Evolutionary conservation across 2,113 vertebrate genomes (phyloP).

Genomic region (Entosphenus tridentatus): DNA sequence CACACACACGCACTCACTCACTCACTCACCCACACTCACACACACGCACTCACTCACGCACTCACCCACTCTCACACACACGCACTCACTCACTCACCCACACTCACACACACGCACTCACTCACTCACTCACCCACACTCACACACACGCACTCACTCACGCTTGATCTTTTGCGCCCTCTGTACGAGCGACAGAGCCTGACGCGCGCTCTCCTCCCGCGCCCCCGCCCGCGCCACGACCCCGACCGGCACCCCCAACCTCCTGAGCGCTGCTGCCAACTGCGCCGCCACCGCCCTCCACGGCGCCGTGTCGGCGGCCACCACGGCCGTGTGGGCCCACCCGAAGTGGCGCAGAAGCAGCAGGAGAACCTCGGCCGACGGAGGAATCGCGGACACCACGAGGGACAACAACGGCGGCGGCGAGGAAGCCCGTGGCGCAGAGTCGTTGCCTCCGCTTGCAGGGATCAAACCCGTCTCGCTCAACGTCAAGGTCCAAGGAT

Average conservation of each 20-base stretch:
- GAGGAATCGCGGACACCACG: not conserved
- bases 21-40: not conserved
- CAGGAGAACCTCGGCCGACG: not conserved
- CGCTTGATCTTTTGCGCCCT: not conserved
- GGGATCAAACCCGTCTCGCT: too few species aligned
- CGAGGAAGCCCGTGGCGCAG: too few species aligned
- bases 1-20: too few species aligned
- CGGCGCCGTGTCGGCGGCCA: not conserved
- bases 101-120: not conserved
- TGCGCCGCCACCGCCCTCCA: not conserved
- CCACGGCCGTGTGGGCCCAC: not conserved
- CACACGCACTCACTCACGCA: not conserved
- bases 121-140: not conserved
- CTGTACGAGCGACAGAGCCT: not conserved
- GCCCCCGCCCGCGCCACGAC: not conserved
- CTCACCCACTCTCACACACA: not conserved
- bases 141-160: not conserved
- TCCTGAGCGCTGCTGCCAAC: not conserved
- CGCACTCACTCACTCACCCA: not conserved
- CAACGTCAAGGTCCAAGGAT: too few species aligned
- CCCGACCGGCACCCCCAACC: not conserved
- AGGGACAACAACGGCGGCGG: too few species aligned
- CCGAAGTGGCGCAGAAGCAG: not conserved
- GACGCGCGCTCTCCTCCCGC: not conserved
- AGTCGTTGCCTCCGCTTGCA: too few species aligned